Conservation (phyloP, 2,113 vertebrate species). For the Jaculus jaculus region DNA sequence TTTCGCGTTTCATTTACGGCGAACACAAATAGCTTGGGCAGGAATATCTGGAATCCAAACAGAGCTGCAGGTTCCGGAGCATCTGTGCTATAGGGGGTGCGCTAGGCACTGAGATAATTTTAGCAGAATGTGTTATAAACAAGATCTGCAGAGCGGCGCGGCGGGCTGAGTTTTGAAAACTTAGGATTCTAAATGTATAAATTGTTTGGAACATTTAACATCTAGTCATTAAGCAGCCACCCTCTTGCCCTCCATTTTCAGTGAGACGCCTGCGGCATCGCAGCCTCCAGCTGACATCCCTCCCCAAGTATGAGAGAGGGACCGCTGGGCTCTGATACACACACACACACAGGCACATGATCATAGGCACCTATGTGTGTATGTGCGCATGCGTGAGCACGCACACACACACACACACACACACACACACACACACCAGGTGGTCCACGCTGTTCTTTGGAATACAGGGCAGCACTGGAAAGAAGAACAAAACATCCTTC, state of each 20-base stretch:
- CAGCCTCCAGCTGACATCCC: conserved; percentile 71
- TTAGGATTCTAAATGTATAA: conserved; percentile 84
- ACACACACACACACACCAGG: conserved; percentile 58
- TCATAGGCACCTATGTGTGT: neutral
- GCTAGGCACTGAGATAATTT: conserved; percentile 89
- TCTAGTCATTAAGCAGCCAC: conserved; percentile 83
- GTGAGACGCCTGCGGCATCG: conserved; percentile 60
- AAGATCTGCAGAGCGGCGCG: conserved; percentile 87
- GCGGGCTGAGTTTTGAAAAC: conserved; percentile 86
- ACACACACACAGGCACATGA: neutral
- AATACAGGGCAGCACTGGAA: conserved; percentile 30
- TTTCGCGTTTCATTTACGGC: conserved; percentile 86
- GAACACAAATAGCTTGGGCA: conserved; percentile 87
- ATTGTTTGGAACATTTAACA: conserved; percentile 86
- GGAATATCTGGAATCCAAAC: conserved; percentile 88
- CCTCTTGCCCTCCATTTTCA: conserved; percentile 75
- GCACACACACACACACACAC: neutral
- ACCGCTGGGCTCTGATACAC: conserved; percentile 26
- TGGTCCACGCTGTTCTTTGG: conserved; percentile 48
- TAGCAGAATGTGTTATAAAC: conserved; percentile 91
- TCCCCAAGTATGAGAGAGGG: conserved; percentile 68
- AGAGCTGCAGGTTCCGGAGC: conserved; percentile 87
- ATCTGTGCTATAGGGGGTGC: conserved; percentile 89
- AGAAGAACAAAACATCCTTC: conserved; percentile 58
- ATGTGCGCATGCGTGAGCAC: neutral